Evolutionary conservation across 1,140 invertebrate species (phyloP).

Genomic region (Octopus sinensis): DNA sequence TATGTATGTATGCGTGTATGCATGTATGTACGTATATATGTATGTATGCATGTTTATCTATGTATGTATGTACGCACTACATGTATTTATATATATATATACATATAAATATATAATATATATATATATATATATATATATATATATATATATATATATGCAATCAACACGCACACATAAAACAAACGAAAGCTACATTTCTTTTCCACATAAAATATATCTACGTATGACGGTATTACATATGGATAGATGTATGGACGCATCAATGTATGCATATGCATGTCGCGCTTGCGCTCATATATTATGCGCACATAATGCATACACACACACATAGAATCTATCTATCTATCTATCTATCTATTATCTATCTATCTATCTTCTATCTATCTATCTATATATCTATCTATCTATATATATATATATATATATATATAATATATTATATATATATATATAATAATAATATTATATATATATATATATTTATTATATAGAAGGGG

Average conservation of each 20-base stretch:
- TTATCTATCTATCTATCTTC: not conserved
- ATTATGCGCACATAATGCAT: not conserved
- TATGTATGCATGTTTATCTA: not conserved
- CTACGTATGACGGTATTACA: too few relatives aligned
- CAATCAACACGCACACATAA: too few relatives aligned
- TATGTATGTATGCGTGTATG: not conserved
- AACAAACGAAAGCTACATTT: too few relatives aligned
- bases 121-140: conserved; percentile 5
- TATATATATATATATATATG: not conserved
- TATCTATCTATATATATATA: not conserved
- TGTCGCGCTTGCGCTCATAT: not conserved
- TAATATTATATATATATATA: not conserved
- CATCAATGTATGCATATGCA: not conserved
- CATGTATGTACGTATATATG: not conserved
- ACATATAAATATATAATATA: not conserved
- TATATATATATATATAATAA: not conserved
- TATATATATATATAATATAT: not conserved
- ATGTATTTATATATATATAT: not conserved
- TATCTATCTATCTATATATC: not conserved
- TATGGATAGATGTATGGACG: not conserved
- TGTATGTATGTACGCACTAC: not conserved
- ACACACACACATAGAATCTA: not conserved
- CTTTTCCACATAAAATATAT: too few relatives aligned
- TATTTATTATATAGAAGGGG: not conserved
- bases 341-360: not conserved